phyloP scores from a whole-genome alignment of 2,888 invertebrate genomes.

The Heteromyza rotundicornis region DNA sequence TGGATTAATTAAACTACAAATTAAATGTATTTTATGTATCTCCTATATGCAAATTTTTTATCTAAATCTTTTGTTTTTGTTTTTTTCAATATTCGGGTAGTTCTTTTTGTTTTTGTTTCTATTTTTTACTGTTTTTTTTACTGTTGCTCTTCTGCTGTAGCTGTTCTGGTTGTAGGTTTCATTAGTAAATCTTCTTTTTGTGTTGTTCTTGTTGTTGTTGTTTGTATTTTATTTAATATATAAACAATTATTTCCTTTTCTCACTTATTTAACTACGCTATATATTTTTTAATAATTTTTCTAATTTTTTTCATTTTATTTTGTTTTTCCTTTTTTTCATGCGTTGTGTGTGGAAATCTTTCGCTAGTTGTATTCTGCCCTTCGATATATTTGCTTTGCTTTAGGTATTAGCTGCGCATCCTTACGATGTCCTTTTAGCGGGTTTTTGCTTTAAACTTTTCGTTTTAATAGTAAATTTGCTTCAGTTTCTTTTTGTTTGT shows the following conservation, averaged over 20 bases:
- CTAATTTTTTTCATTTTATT: slow-evolving; percentile 25
- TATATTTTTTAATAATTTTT: not conserved
- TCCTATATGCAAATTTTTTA: slow-evolving; percentile 14
- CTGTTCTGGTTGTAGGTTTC: slow-evolving; percentile 15
- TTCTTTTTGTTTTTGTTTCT: not conserved
- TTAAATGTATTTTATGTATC: slow-evolving; percentile 13
- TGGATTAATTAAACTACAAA: slow-evolving; percentile 12
- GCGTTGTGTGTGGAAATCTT: slow-evolving; percentile 39
- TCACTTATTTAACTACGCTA: slow-evolving; percentile 15
- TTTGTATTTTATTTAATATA: slow-evolving; percentile 19
- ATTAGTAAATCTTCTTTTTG: slow-evolving; percentile 13
- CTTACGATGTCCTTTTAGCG: slow-evolving; percentile 29
- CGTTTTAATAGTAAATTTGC: slow-evolving; percentile 22
- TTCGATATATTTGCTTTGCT: slow-evolving; percentile 21
- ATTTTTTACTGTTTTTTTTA: no score
- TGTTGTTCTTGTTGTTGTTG: slow-evolving; percentile 3
- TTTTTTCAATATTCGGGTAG: slow-evolving; percentile 4
- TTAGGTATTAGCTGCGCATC: slow-evolving; percentile 43
- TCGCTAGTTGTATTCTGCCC: slow-evolving; percentile 19
- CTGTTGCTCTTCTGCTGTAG: not conserved
- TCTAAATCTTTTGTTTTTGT: slow-evolving; percentile 5
- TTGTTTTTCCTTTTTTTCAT: slow-evolving; percentile 33
- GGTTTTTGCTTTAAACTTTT: slow-evolving; percentile 5
- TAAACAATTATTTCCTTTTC: slow-evolving; percentile 31
- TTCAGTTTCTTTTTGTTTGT: slow-evolving; percentile 27